These are phyloP conservation scores for Catalaphyllia jardinei DNA, from an alignment of 64 coral and sea anemone species.

Conservation along the genomic window DNA sequence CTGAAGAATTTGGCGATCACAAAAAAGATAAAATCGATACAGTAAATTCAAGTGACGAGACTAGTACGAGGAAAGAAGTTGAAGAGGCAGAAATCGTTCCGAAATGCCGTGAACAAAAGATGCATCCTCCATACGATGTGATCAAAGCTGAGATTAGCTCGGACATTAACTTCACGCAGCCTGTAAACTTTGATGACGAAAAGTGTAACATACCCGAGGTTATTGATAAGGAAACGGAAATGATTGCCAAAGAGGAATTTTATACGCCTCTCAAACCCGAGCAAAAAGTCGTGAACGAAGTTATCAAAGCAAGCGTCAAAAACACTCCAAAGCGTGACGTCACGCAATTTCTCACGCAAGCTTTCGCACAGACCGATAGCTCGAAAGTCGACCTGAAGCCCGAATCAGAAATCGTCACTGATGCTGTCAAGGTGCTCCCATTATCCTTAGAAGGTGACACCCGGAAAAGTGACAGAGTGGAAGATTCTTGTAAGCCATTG, in stretches of 20 bases:
- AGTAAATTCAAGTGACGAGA: too few relatives aligned
- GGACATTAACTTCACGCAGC: not conserved
- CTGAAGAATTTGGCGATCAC: not conserved
- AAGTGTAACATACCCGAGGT: not conserved
- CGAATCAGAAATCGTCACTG: too few relatives aligned
- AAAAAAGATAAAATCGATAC: too few relatives aligned
- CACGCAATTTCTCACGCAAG: not conserved
- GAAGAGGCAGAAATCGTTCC: not conserved
- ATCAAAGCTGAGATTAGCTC: not conserved
- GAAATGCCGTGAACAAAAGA: not conserved
- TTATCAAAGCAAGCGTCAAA: not conserved
- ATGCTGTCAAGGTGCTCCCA: not conserved
- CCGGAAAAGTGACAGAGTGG: not conserved
- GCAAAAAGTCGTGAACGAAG: not conserved
- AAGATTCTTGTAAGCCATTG: not conserved
- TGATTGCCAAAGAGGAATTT: not conserved
- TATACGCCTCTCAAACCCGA: not conserved
- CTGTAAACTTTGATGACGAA: not conserved
- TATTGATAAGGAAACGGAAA: not conserved
- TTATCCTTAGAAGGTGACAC: too few relatives aligned
- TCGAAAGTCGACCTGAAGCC: not conserved
- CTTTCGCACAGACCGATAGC: not conserved
- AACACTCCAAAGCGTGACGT: not conserved
- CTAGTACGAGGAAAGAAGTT: not conserved
- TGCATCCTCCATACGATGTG: not conserved